These are phyloP conservation scores for Arizona elegans DNA, from an alignment of 2,113 vertebrate species.

Conservation along the genomic window DNA sequence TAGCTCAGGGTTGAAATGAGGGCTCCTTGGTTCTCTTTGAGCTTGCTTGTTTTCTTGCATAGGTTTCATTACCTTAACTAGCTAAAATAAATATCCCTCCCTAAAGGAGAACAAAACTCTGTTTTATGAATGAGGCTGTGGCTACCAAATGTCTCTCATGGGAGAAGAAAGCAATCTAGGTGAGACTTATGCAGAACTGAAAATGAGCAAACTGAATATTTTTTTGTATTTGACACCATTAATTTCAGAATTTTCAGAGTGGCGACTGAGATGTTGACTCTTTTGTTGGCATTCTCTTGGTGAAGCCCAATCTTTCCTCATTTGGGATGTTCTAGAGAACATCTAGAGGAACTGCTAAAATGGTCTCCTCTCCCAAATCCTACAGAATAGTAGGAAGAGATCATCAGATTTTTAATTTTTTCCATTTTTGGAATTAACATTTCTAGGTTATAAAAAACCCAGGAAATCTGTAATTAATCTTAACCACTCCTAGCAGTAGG, in stretches of 20 bases:
- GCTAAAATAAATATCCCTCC: not conserved
- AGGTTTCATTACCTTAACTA: too few species aligned
- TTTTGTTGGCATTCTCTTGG: not conserved
- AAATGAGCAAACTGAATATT: not conserved
- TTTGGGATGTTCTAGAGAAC: not conserved
- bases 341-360: not conserved
- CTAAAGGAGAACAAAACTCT: not conserved
- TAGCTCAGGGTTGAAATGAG: too few species aligned
- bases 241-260: not conserved
- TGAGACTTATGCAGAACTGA: not conserved
- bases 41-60: too few species aligned
- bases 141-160: not conserved
- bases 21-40: too few species aligned
- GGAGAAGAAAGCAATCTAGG: not conserved
- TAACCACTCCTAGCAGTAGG: not conserved
- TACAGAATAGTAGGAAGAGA: not conserved
- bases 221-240: not conserved
- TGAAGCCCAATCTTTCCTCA: not conserved
- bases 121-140: not conserved
- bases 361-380: not conserved
- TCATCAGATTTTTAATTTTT: not conserved
- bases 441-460: not conserved
- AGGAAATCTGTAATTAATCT: not conserved
- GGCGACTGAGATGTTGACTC: not conserved
- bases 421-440: not conserved